Evolutionary conservation across 2,113 vertebrate genomes (phyloP).

Genomic region (Phylloscopus trochiloides): DNA sequence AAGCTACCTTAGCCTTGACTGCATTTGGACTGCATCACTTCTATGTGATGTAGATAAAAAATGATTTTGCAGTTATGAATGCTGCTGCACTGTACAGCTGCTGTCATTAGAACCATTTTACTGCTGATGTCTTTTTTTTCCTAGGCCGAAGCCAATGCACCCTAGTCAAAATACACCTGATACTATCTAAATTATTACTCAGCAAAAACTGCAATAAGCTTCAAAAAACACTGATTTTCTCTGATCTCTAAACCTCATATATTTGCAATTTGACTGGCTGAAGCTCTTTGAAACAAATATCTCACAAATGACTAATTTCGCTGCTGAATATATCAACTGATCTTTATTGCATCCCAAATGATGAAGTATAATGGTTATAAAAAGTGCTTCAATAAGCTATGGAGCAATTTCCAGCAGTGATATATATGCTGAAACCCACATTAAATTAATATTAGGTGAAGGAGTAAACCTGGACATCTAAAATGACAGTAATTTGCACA

Average conservation of each 20-base stretch:
- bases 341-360: conserved; percentile 36
- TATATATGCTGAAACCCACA: neutral
- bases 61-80: neutral
- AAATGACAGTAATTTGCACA: conserved; percentile 13
- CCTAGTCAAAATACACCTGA: neutral
- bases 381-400: neutral
- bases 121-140: neutral
- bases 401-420: neutral
- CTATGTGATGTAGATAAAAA: neutral
- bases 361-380: conserved; percentile 11
- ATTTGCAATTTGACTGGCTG: neutral
- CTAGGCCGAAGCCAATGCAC: neutral
- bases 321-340: neutral
- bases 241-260: conserved; percentile 5
- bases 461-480: conserved; percentile 5
- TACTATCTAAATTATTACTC: neutral
- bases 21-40: neutral
- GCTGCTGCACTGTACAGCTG: neutral
- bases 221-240: neutral
- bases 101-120: neutral
- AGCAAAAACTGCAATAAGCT: neutral
- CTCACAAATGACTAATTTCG: conserved; percentile 2
- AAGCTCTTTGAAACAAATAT: conserved; percentile 38
- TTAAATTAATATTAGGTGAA: conserved; percentile 19
- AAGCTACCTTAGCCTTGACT: neutral